Evolutionary conservation across 2,113 vertebrate species (phyloP).

Genomic region (Smithornis capensis): DNA sequence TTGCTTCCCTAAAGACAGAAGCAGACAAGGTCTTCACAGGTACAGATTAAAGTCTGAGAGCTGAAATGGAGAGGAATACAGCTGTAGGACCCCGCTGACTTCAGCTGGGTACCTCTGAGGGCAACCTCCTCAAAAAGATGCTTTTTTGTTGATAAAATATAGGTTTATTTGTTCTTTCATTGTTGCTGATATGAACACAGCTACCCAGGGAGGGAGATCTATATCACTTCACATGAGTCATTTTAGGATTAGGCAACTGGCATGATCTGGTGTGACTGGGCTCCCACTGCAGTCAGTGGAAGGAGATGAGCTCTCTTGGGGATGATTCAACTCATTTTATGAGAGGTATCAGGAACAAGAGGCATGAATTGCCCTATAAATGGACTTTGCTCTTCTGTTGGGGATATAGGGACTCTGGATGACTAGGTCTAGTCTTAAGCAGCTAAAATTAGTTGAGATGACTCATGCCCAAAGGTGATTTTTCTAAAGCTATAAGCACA

Average conservation of each 20-base stretch:
- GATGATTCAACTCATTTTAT: constrained; percentile 1
- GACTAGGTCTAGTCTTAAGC: neutral
- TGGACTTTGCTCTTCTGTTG: neutral
- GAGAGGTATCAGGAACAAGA: neutral
- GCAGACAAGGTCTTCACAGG: neutral
- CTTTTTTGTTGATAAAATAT: neutral
- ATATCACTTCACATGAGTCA: neutral
- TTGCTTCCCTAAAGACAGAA: neutral
- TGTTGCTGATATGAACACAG: neutral
- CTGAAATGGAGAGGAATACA: neutral
- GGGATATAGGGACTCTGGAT: neutral
- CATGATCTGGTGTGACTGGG: neutral
- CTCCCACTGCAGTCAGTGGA: neutral
- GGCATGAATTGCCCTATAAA: neutral
- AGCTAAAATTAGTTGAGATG: constrained; percentile 39
- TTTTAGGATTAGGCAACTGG: neutral
- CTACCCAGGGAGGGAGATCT: neutral
- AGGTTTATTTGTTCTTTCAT: neutral
- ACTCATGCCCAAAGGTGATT: constrained; percentile 20
- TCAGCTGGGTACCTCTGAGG: neutral
- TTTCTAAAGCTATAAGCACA: neutral
- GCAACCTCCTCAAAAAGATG: neutral
- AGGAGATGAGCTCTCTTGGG: neutral
- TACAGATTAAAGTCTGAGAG: neutral
- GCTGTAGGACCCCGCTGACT: neutral